Evolutionary conservation across 2,888 invertebrate species (phyloP), one percentile per base, ranked within the genome.

Genomic region (Troides aeacus): DNA sequence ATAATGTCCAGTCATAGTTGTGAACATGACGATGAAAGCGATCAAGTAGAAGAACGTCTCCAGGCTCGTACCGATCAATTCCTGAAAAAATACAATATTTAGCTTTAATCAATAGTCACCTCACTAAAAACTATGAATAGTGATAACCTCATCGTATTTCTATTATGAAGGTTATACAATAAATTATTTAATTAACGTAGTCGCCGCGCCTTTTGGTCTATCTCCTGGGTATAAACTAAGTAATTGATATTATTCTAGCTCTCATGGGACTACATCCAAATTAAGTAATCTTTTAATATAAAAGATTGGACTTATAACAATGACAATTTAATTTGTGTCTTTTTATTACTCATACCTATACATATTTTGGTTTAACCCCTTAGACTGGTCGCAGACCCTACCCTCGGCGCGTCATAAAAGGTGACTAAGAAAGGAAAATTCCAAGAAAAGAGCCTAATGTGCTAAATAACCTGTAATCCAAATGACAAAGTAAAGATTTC

Each of bases 11-110:
- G 87, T 85, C 93, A 95, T 94, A 24, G 93, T 90, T 0, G 95
- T 93, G 76, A 98, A 93, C 83, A 97, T 95, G 36, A 96, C 95
- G 76, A 97, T 96, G 87, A 97, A 97, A 1, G 95, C 97, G 74
- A 97, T 95, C 76, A 95, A 92, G 86, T 97, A 97, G 74, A 96
- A 89, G 24, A 96, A 81, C 0, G 96, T 93, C 77, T 94, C 93
- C 73, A 96, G 89, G 53, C 92, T 94, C 17, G 96, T 96, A 82
- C 97, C 96, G 72, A 97, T 88, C 77, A 97, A 89, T 92, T 98
- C 97, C 97, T 97, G 92, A 75, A 94, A 69, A 24, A 50, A 21
- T 21, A 8, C n/a, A 57, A 30, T 30, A n/a, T 53, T 53, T 21
- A 57, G 10, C n/a, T 21, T 57, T 57, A n/a, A 57, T 5, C 21